Base-by-base conservation (phyloP, 2,888 invertebrate species). In the Diachrysia chrysitis region DNA sequence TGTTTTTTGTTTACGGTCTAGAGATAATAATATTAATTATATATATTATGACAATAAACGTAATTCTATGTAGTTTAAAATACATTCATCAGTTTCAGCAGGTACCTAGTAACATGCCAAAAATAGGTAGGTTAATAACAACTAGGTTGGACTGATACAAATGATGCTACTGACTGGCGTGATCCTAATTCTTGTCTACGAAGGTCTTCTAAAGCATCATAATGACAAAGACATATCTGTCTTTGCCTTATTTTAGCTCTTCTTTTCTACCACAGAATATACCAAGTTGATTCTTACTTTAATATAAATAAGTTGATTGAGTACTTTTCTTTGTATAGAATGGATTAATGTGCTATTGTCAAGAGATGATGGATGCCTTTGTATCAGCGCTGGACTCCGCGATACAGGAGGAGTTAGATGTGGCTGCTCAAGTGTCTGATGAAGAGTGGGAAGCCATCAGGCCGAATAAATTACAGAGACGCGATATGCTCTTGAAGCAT, bases 391-490 rank as follows among this genome's bases (percentile, higher is more conserved):
- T 98, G 62, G 97, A 97, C 54, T 95, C 95, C 48, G 96, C 97
- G 0, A 95, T 97, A 1, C 92, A 96, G 54, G 97, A 97, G 51
- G 98, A 98, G 90, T 95, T 96, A 61, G 96, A 97, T 32, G 95
- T 97, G 48, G 97, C 97, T 6, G 96, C 96, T 1, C 97, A 97
- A 88, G 97, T 98, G 3, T 98, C 97, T 0, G 97, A 98, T 79
- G 98, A 98, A 87, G 98, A 98, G 92, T 98, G 98, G 97, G 98
- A 98, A 83, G 96, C 97, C 0, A 97, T 98, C 73, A 96, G 97
- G 78, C 97, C 97, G 0, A 96, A 96, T 1, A 97, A 97, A 87
- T 80, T 91, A 9, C 97, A 97, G 78, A 95, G 97, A 77, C 95
- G 97, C 70, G 92, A 95, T 37, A 96, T 96, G 75, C 94, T 98